Percentiles rank a stretch among this genome's conserved stretches.
These are phyloP conservation scores for Catocala nupta DNA, from an alignment of 2,888 invertebrate species.

Conservation along the genomic window DNA sequence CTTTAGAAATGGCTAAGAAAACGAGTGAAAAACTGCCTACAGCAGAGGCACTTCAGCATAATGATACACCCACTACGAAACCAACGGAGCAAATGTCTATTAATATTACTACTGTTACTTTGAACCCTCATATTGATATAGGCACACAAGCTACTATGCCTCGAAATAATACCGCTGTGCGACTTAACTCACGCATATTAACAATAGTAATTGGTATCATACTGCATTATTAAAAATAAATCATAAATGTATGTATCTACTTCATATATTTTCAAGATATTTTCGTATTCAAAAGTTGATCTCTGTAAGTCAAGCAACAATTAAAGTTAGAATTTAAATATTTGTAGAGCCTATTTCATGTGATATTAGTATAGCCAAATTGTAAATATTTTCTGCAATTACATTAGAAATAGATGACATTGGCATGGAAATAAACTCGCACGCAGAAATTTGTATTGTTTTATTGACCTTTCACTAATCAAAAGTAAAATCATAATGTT, in stretches of 20 bases:
- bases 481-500: conserved; percentile 80
- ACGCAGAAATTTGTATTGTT: conserved; percentile 36
- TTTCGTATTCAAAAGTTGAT: conserved; percentile 44
- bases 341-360: conserved; percentile 60
- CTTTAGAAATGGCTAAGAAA: conserved; percentile 28
- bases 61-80: conserved; percentile 61
- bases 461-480: conserved; percentile 55
- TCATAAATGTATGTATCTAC: conserved; percentile 7
- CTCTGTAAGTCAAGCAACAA: conserved; percentile 55
- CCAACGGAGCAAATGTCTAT: conserved; percentile 52
- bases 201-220: conserved; percentile 35
- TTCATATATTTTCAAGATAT: conserved; percentile 15
- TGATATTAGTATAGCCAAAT: conserved; percentile 67
- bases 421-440: conserved; percentile 57
- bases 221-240: conserved; percentile 28
- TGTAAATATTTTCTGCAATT: conserved; percentile 51
- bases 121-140: conserved; percentile 14
- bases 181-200: conserved; percentile 32
- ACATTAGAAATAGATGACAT: conserved; percentile 44
- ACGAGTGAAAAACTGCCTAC: conserved; percentile 62
- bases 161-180: conserved; percentile 49
- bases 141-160: conserved; percentile 37
- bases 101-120: conserved; percentile 38
- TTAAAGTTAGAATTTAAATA: conserved; percentile 50
- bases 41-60: conserved; percentile 73